These are phyloP conservation scores for Ahaetulla prasina DNA, from an alignment of 2,113 vertebrate species.

Conservation along the genomic window DNA sequence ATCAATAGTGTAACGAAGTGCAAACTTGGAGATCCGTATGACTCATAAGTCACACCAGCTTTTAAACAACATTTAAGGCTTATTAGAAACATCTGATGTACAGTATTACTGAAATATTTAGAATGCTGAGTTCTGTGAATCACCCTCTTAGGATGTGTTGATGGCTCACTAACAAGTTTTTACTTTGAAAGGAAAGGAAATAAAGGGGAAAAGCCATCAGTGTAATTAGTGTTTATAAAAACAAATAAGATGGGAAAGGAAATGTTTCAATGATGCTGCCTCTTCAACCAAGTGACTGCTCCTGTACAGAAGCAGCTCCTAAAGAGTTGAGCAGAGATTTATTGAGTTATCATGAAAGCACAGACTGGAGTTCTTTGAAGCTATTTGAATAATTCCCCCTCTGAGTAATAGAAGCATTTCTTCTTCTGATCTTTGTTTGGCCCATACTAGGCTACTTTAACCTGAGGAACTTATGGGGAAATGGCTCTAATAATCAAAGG, in stretches of 20 bases:
- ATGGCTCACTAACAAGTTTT: constrained; percentile 64
- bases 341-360: not conserved
- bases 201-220: constrained; percentile 62
- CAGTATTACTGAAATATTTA: constrained; percentile 67
- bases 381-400: not conserved
- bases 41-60: constrained; percentile 55
- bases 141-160: constrained; percentile 58
- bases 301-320: constrained; percentile 26
- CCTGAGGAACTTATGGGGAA: constrained; percentile 63
- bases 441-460: constrained; percentile 40
- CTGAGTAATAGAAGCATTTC: constrained; percentile 29
- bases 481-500: constrained; percentile 13
- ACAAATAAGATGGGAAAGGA: constrained; percentile 49
- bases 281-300: not conserved
- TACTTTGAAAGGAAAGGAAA: constrained; percentile 54
- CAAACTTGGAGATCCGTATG: constrained; percentile 67
- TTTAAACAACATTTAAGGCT: constrained; percentile 67
- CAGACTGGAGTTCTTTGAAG: constrained; percentile 4
- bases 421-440: constrained; percentile 38
- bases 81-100: constrained; percentile 61
- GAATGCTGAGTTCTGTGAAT: constrained; percentile 62
- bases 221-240: constrained; percentile 44
- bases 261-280: constrained; percentile 18
- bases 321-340: not conserved
- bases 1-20: constrained; percentile 62